A percentile compares a stretch with the other conserved stretches of the same genome.
Conservation (phyloP, 1,140 invertebrate genomes). For the Octopus sinensis region DNA sequence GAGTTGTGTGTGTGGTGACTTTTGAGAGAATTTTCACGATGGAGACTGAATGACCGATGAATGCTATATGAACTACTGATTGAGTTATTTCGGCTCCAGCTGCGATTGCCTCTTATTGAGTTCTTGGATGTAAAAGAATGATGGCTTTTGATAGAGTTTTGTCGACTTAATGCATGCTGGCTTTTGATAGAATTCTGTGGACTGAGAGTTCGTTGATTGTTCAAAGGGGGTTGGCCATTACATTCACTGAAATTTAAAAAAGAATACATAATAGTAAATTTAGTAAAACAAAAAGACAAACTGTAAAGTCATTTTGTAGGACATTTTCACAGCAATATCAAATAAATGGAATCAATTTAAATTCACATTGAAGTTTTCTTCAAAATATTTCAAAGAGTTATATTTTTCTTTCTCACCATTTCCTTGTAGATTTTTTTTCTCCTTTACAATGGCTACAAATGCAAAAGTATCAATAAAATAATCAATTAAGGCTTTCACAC, state of each 20-base stretch:
- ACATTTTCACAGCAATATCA: too few species aligned
- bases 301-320: too few species aligned
- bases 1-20: slow-evolving; percentile 47
- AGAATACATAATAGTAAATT: neutral
- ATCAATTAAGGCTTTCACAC: too few species aligned
- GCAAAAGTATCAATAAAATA: too few species aligned
- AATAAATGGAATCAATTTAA: too few species aligned
- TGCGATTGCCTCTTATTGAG: slow-evolving; percentile 62
- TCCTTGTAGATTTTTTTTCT: too few species aligned
- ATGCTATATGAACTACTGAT: slow-evolving; percentile 46
- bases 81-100: slow-evolving; percentile 50
- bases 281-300: too few species aligned
- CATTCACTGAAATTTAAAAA: slow-evolving; percentile 61
- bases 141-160: slow-evolving; percentile 66
- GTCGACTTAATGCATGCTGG: slow-evolving; percentile 59
- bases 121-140: slow-evolving; percentile 65
- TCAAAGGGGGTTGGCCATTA: slow-evolving; percentile 65
- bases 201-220: slow-evolving; percentile 57
- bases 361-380: too few species aligned
- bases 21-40: slow-evolving; percentile 54
- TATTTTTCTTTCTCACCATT: too few species aligned
- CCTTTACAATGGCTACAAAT: too few species aligned
- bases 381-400: too few species aligned
- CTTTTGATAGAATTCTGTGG: slow-evolving; percentile 62
- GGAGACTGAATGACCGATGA: slow-evolving; percentile 49